phyloP scores from a whole-genome alignment of 2,797 vertebrate species.

The Mormyrus hasselquistii region DNA sequence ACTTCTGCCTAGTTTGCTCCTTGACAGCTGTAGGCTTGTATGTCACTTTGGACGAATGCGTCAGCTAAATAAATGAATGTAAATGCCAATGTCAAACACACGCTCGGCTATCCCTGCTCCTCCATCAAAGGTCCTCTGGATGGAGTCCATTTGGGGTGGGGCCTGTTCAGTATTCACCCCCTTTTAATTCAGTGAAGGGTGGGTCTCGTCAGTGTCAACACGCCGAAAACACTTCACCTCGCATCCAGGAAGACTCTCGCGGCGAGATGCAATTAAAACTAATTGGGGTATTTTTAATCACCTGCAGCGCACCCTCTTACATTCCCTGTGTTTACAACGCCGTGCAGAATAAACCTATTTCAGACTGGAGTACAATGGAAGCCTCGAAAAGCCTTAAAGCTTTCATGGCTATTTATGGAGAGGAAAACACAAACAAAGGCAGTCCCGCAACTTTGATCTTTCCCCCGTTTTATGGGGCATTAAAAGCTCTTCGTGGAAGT shows the following conservation, averaged over 20 bases:
- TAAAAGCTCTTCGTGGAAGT: background rate
- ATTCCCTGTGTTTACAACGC: background rate
- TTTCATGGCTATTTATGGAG: slow-evolving; percentile 3
- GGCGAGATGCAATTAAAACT: background rate
- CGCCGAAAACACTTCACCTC: background rate
- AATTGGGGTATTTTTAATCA: background rate
- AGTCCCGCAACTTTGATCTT: background rate
- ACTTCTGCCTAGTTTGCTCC: background rate
- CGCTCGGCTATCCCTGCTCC: background rate
- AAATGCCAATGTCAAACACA: background rate
- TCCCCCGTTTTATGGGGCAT: background rate
- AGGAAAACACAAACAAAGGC: background rate
- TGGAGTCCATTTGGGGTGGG: background rate
- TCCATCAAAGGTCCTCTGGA: background rate
- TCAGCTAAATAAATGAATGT: background rate
- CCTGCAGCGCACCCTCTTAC: background rate
- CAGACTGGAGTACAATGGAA: background rate
- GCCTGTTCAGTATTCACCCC: background rate
- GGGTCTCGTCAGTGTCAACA: background rate
- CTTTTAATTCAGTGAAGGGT: background rate
- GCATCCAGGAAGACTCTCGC: background rate
- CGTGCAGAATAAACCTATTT: background rate
- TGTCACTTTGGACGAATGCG: background rate
- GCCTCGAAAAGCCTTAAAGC: background rate
- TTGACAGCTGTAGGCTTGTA: background rate